These are phyloP conservation scores for Philhelius pedissequus DNA, from an alignment of 2,888 invertebrate genomes.

Conservation along the genomic window DNA sequence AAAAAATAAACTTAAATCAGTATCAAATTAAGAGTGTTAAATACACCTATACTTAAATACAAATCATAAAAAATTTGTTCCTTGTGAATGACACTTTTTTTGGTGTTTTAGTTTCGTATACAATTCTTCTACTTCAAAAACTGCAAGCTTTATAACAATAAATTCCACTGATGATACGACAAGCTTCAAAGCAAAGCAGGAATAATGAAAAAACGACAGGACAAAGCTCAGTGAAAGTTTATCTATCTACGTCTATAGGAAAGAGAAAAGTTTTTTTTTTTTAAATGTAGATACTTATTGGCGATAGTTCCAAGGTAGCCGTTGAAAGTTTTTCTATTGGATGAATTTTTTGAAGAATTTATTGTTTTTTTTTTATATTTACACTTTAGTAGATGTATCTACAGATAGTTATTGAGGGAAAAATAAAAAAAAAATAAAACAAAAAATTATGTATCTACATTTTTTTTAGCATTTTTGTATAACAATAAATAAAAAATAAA, in stretches of 20 bases:
- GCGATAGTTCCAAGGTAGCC: constrained; percentile 56
- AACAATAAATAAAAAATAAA: constrained; percentile 16
- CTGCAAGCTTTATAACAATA: constrained; percentile 54
- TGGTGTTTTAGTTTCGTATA: constrained; percentile 8
- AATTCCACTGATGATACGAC: constrained; percentile 26
- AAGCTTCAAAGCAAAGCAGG: constrained; percentile 63
- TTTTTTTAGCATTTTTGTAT: constrained; percentile 31
- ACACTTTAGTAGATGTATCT: constrained; percentile 67
- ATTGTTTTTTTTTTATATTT: constrained; percentile 51
- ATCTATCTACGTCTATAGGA: constrained; percentile 57
- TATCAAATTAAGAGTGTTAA: no score
- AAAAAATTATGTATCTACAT: constrained; percentile 49
- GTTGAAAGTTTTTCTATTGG: constrained; percentile 51
- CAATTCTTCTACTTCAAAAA: constrained; percentile 26
- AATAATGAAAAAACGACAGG: constrained; percentile 45
- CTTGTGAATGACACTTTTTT: not conserved
- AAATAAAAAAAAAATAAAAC: constrained; percentile 35
- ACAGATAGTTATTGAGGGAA: constrained; percentile 44
- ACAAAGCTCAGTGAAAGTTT: constrained; percentile 49
- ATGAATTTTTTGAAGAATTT: constrained; percentile 50
- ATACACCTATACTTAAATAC: no score
- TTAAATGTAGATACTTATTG: constrained; percentile 52
- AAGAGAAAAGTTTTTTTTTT: constrained; percentile 25
- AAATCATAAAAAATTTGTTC: not conserved
- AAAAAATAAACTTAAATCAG: no score